Base-by-base conservation (phyloP, 2,113 vertebrate genomes). In the Blennius ocellaris region DNA sequence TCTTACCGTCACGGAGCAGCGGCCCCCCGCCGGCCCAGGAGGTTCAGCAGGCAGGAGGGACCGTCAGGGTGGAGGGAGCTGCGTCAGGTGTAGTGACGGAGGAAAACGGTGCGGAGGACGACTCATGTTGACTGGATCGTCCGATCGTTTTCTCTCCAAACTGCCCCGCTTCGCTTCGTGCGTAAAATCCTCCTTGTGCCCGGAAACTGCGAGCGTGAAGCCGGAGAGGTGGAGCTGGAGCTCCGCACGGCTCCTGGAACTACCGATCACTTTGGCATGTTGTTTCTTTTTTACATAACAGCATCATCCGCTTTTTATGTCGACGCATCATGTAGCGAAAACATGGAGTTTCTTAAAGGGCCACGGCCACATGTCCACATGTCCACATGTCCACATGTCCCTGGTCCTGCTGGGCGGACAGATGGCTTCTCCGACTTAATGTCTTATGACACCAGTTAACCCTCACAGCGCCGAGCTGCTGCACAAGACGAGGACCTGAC, bases 291-390 rank as follows among this genome's bases (percentile, higher is more conserved):
- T 94, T 93, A 94, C 93, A 93, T 93, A 94, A 94, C 93, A 88
- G 87, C 92, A 94, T 93, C 93, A 92, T 94, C 92, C 90, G 91
- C 89, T 93, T 90, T 90, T 90, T 84, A 87, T 91, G 91, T 94
- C 93, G 93, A 93, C 93, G 93, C 93, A 94, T 93, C 92, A 92
- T 87, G 92, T 80, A 92, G 89, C 89, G 90, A 92, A 92, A 94
- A 94, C 92, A 94, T 95, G 94, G 93, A 93, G 94, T 92, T 93
- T 94, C 94, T 95, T 95, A 95, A 94, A 95, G 93, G 93, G 93
- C 88, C 93, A 94, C 75, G 76, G 77, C 81, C 89, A 69, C 63
- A 55, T n/a, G n/a, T n/a, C n/a, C n/a, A n/a, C n/a, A n/a, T n/a
- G n/a, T n/a, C n/a, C n/a, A n/a, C n/a, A 4, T 76, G 80, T 60